Evolutionary conservation across 2,113 vertebrate genomes (phyloP).

Genomic region (Neogobius melanostomus): DNA sequence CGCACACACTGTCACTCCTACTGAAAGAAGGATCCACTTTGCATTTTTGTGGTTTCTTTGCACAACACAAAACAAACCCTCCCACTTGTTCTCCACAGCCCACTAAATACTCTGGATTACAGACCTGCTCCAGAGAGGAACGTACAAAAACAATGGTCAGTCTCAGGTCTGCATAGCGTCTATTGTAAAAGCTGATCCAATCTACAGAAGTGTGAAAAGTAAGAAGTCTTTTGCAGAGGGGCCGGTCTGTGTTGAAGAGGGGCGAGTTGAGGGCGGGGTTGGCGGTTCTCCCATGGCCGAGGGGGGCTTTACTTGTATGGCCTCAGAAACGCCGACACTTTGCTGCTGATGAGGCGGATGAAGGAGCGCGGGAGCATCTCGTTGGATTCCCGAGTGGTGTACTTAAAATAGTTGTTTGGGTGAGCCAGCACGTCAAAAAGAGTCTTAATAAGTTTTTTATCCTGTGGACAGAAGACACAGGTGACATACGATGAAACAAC

Average conservation of each 20-base stretch:
- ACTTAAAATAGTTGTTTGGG: constrained; percentile 98
- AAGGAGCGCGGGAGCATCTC: constrained; percentile 98
- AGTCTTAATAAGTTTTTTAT: constrained; percentile 99
- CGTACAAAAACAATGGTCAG: constrained; percentile 32
- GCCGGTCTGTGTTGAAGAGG: constrained; percentile 44
- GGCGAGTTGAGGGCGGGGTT: constrained; percentile 7
- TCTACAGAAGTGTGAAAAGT: constrained; percentile 31
- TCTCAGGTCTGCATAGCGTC: constrained; percentile 71
- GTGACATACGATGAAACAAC: not conserved
- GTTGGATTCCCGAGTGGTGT: constrained; percentile 94
- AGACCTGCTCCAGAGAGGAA: constrained; percentile 47
- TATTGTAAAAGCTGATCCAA: constrained; percentile 67
- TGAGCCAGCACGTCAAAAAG: constrained; percentile 97
- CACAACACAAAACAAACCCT: constrained; percentile 56
- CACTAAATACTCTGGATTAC: constrained; percentile 40
- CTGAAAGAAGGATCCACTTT: constrained; percentile 44
- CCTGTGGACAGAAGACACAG: constrained; percentile 72
- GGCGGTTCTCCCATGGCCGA: constrained; percentile 20
- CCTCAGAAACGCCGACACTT: constrained; percentile 95
- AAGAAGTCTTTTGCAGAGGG: constrained; percentile 51
- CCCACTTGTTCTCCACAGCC: constrained; percentile 52
- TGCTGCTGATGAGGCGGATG: constrained; percentile 97
- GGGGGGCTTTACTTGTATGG: constrained; percentile 89
- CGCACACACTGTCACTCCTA: constrained; percentile 44
- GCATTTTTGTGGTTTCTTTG: constrained; percentile 49